Evolutionary conservation across 2,888 invertebrate genomes (phyloP).

Genomic region (Halictus quadricinctus): DNA sequence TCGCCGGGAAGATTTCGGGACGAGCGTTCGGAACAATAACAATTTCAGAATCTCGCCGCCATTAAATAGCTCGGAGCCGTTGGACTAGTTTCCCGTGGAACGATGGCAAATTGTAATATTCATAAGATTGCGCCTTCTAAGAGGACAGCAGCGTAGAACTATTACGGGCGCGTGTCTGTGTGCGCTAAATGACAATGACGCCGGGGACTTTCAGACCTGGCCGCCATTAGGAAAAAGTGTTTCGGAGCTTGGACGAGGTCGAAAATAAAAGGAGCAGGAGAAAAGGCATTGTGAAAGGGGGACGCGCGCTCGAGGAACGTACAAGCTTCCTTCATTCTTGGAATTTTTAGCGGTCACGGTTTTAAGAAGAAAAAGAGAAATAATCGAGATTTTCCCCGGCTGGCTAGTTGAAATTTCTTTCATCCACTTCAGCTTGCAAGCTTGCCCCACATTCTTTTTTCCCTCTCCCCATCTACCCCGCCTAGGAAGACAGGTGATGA

Average conservation of each 20-base stretch:
- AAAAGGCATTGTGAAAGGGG: conserved; percentile 1
- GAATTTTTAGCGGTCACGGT: conserved; percentile 23
- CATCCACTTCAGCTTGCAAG: background rate
- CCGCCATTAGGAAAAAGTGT: conserved; percentile 52
- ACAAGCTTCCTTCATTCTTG: conserved; percentile 22
- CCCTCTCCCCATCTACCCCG: too few relatives aligned
- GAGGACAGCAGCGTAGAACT: conserved; percentile 16
- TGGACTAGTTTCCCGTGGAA: conserved; percentile 12
- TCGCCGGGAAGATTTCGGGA: background rate
- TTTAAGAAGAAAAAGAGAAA: conserved; percentile 17
- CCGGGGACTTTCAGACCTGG: conserved; percentile 35
- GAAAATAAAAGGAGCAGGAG: conserved; percentile 36
- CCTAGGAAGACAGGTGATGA: background rate
- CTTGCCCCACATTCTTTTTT: background rate
- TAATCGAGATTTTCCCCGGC: background rate
- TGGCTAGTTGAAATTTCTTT: conserved; percentile 14
- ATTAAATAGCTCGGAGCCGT: conserved; percentile 26
- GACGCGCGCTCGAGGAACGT: conserved; percentile 11
- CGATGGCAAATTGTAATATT: conserved; percentile 45
- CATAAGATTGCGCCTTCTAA: conserved; percentile 35
- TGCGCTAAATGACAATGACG: conserved; percentile 52
- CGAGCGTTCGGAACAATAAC: conserved; percentile 7
- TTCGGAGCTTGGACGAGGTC: conserved; percentile 34
- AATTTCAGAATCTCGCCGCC: background rate
- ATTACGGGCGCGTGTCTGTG: conserved; percentile 24